Percentiles rank a stretch among this genome's conserved stretches.
These are phyloP conservation scores for Lindbergichthys nudifrons DNA, from an alignment of 2,797 vertebrate species.

Conservation along the genomic window DNA sequence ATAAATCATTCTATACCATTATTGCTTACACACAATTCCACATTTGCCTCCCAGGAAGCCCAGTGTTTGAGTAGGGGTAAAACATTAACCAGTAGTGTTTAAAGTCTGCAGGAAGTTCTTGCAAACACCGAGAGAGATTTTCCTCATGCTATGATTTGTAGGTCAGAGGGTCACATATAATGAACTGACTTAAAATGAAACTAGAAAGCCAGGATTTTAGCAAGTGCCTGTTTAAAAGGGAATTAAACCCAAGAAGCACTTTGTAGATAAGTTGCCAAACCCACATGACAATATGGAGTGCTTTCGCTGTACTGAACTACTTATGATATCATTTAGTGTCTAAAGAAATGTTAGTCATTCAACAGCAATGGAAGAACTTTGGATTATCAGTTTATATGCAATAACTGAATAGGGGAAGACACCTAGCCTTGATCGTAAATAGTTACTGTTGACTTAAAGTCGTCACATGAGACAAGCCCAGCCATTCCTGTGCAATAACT, in stretches of 20 bases:
- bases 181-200: slow-evolving; percentile 15
- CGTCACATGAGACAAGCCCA: not conserved
- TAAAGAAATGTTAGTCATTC: not conserved
- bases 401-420: not conserved
- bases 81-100: slow-evolving; percentile 81
- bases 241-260: slow-evolving; percentile 28
- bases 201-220: slow-evolving; percentile 17
- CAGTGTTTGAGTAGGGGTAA: slow-evolving; percentile 80
- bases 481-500: not conserved
- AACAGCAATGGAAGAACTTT: not conserved
- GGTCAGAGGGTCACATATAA: slow-evolving; percentile 36
- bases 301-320: slow-evolving; percentile 11
- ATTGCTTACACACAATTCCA: slow-evolving; percentile 32
- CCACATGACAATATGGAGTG: slow-evolving; percentile 37
- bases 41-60: slow-evolving; percentile 52
- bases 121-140: slow-evolving; percentile 31
- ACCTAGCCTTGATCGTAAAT: not conserved
- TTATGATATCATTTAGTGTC: slow-evolving; percentile 5
- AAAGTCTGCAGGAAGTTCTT: slow-evolving; percentile 76
- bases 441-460: too few relatives aligned
- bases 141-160: slow-evolving; percentile 19
- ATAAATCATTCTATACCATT: slow-evolving; percentile 37
- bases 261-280: slow-evolving; percentile 54
- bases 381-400: not conserved
- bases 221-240: slow-evolving; percentile 42